Conservation (phyloP, 1,140 invertebrate genomes). For the Lucilia sericata region DNA sequence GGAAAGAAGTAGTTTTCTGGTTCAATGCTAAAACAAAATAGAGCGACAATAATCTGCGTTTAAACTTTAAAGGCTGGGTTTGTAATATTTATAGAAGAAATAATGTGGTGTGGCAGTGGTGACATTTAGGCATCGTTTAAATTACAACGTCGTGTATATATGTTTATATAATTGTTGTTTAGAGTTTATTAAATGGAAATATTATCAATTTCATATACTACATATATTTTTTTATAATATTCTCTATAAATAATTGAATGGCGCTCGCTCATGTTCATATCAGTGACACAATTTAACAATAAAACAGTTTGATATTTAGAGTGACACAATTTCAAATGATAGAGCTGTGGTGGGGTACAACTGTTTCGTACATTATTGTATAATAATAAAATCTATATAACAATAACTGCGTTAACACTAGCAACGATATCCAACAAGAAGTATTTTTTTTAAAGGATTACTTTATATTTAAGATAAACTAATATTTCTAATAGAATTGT, state of each 20-base stretch:
- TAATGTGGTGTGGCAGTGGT: not conserved
- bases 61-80: not conserved
- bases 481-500: too few species aligned
- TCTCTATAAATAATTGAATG: not conserved
- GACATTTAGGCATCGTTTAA: slow-evolving; percentile 8
- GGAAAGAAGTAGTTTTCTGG: not conserved
- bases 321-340: not conserved
- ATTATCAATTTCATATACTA: not conserved
- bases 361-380: not conserved
- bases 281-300: not conserved
- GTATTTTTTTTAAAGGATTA: too few species aligned
- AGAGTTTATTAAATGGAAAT: slow-evolving; percentile 1
- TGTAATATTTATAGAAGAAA: not conserved
- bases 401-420: too few species aligned
- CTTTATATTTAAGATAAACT: too few species aligned
- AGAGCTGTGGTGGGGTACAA: not conserved
- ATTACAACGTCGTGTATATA: not conserved
- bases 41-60: not conserved
- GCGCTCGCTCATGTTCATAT: not conserved
- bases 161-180: not conserved
- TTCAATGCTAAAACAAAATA: slow-evolving; percentile 21
- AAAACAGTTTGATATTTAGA: not conserved
- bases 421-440: too few species aligned
- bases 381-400: not conserved
- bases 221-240: not conserved